A percentile compares a stretch with the other conserved stretches of the same genome.
These are phyloP conservation scores for Neofelis nebulosa DNA, from an alignment of 2,113 vertebrate species.

Conservation along the genomic window DNA sequence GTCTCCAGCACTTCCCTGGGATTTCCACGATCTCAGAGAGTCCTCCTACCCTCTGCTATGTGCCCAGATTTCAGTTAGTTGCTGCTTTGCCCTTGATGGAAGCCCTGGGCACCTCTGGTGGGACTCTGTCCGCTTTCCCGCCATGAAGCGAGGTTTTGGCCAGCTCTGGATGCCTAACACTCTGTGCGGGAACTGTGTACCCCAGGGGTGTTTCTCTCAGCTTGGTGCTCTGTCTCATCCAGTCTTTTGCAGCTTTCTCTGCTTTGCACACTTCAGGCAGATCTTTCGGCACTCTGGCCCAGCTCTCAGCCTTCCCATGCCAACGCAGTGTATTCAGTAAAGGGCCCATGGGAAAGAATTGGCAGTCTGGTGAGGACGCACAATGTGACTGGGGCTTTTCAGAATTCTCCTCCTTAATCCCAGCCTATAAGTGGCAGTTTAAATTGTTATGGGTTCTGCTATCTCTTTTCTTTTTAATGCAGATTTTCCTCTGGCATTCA, in stretches of 20 bases:
- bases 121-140: background rate
- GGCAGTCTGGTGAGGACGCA: fast-evolving
- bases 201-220: background rate
- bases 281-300: background rate
- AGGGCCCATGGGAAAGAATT: too few relatives aligned
- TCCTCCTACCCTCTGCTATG: too few relatives aligned
- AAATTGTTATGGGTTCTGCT: background rate
- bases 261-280: background rate
- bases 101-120: too few relatives aligned
- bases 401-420: background rate
- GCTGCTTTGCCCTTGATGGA: background rate
- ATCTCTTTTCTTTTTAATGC: background rate
- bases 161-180: fast-evolving
- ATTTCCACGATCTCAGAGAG: background rate
- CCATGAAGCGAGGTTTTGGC: background rate
- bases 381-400: background rate
- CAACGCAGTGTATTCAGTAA: fast-evolving
- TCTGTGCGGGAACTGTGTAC: too few relatives aligned
- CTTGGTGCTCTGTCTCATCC: too few relatives aligned
- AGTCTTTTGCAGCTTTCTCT: background rate
- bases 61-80: fast-evolving
- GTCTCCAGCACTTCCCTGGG: background rate
- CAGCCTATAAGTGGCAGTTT: background rate
- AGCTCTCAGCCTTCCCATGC: background rate
- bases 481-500: background rate